Conservation (phyloP, 2,797 vertebrate species). For the Aselliscus stoliczkanus region DNA sequence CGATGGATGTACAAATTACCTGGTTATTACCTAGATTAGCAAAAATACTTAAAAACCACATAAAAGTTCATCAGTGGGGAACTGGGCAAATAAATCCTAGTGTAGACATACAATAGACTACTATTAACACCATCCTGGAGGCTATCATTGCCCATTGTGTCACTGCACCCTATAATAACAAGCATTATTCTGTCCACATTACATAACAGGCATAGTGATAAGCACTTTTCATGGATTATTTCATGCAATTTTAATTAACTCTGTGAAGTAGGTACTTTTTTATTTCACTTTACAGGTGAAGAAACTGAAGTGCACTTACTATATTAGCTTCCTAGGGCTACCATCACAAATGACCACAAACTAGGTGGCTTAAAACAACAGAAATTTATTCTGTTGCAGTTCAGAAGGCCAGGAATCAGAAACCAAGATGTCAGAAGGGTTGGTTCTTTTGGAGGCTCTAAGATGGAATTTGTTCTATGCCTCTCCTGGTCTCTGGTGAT, state of each 20-base stretch:
- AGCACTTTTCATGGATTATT: background rate
- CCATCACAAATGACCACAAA: background rate
- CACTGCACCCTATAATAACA: background rate
- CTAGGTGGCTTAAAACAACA: background rate
- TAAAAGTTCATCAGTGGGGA: background rate
- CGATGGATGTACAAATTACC: background rate
- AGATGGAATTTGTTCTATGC: background rate
- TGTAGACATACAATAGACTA: background rate
- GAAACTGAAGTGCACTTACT: background rate
- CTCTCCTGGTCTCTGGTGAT: background rate
- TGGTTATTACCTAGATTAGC: background rate
- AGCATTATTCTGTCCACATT: background rate
- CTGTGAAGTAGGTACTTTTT: background rate
- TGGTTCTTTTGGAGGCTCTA: background rate
- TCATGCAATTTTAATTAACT: background rate
- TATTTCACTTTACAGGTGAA: background rate
- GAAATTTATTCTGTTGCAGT: background rate
- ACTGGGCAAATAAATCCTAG: background rate
- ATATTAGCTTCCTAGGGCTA: background rate
- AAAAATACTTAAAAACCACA: background rate
- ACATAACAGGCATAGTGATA: accelerated
- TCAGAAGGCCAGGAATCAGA: background rate
- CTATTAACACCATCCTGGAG: background rate
- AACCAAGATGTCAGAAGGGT: background rate
- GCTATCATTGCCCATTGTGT: accelerated